Base-by-base conservation (phyloP, 2,797 vertebrate species). In the Xerus rutilus region DNA sequence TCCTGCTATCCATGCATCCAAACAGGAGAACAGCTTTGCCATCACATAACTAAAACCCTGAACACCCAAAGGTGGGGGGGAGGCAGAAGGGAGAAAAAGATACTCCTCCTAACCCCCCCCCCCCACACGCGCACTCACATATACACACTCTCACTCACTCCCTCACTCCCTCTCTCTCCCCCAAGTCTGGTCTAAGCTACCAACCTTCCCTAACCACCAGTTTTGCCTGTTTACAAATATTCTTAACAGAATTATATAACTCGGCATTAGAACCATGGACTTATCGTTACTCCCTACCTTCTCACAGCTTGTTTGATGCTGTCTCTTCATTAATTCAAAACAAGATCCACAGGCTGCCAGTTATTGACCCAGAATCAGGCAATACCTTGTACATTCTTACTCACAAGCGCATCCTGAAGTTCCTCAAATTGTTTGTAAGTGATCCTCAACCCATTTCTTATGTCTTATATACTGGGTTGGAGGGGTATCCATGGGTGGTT, bases 301-400 rank as follows among this genome's bases (percentile, higher is more conserved):
- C 43, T 6, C 17, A 0, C 95, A 99, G 99, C 97, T 99, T 99
- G 92, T 99, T 99, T 21, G 99, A 99, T 35, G 99, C 99, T 0
- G 99, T 99, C 32, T 99, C 99, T 69, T 99, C 99, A 49, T 98
- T 99, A 98, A 99, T 99, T 98, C 99, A 98, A 97, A 99, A 99
- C 98, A 99, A 99, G 98, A 99, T 99, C 98, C 99, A 99, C 98
- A 99, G 99, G 54, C 98, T 99, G 96, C 99, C 99, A 9, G 99
- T 99, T 69, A 99, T 99, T 11, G 99, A 99, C 98, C 99, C 99
- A 0, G 98, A 99, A 96, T 99, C 99, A 0, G 99, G 99, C 65
- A 99, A 99, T 98, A 99, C 99, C 0, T 98, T 99, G 89, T 99
- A 99, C 96, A 99, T 99, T 95, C 99, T 99, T 96, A 99, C 99